phyloP scores from a whole-genome alignment of 2,888 invertebrate genomes.

The Zootermopsis nevadensis region DNA sequence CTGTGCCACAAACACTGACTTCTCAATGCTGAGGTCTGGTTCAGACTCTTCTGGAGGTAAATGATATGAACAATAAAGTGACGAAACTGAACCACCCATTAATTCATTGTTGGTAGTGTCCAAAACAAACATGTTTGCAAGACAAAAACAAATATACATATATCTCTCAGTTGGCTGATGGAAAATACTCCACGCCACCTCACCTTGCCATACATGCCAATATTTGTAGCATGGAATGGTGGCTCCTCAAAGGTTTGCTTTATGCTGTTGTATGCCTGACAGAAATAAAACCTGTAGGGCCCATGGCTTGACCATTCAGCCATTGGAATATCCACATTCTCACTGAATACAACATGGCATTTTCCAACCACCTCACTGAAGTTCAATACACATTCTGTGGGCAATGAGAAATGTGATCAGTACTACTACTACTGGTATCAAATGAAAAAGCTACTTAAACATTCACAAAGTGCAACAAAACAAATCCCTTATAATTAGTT shows the following conservation, averaged over 20 bases:
- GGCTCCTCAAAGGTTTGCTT: constrained; percentile 71
- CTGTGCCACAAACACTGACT: too few relatives aligned
- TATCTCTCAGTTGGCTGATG: too few relatives aligned
- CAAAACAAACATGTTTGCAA: too few relatives aligned
- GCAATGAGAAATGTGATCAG: constrained; percentile 47
- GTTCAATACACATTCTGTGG: constrained; percentile 66
- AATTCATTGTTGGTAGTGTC: too few relatives aligned
- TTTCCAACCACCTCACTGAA: constrained; percentile 75
- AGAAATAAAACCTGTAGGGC: constrained; percentile 80
- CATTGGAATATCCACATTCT: constrained; percentile 67
- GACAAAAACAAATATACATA: too few relatives aligned
- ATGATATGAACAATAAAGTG: too few relatives aligned
- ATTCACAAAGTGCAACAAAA: neutral
- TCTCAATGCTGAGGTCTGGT: too few relatives aligned
- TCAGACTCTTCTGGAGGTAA: too few relatives aligned
- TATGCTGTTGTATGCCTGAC: constrained; percentile 72
- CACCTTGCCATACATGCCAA: constrained; percentile 71
- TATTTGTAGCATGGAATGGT: constrained; percentile 68
- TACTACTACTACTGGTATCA: too few relatives aligned
- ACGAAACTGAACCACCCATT: too few relatives aligned
- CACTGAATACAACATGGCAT: constrained; percentile 75
- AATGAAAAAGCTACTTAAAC: neutral
- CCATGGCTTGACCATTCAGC: constrained; percentile 73
- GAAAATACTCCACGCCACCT: neutral
- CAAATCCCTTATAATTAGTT: neutral